Percentiles rank a stretch among this genome's conserved stretches.
phyloP scores from a whole-genome alignment of 1,140 invertebrate genomes.

The Apis dorsata region DNA sequence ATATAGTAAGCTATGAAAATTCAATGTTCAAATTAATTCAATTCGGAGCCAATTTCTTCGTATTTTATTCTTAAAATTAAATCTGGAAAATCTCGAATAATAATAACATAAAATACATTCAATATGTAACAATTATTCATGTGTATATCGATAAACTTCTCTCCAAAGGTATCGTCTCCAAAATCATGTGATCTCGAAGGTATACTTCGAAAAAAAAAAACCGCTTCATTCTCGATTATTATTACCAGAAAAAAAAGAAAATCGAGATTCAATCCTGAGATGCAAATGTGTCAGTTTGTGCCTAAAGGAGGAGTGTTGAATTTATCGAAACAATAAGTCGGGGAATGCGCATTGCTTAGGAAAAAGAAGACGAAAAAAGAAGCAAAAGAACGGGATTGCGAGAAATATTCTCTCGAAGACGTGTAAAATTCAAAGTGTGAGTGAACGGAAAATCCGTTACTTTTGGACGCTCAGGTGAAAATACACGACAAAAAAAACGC shows the following conservation, averaged over 20 bases:
- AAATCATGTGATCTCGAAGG: not conserved
- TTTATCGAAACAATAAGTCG: constrained; percentile 9
- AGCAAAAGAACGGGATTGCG: too few species aligned
- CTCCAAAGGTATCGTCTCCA: not conserved
- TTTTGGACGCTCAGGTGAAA: constrained; percentile 3
- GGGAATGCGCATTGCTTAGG: constrained; percentile 14
- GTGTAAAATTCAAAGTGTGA: not conserved
- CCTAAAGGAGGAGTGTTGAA: constrained; percentile 5
- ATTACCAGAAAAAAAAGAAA: not conserved
- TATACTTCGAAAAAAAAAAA: not conserved
- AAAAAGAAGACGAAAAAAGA: not conserved
- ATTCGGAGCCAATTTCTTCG: not conserved
- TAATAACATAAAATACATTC: not conserved
- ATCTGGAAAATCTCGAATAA: not conserved
- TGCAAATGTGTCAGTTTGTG: constrained; percentile 45
- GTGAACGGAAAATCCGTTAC: not conserved
- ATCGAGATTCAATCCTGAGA: constrained; percentile 27
- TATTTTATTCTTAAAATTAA: not conserved
- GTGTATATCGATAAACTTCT: not conserved
- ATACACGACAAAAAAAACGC: constrained; percentile 21
- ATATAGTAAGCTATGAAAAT: not conserved
- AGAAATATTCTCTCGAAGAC: not conserved
- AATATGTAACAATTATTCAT: not conserved
- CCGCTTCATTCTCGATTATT: not conserved
- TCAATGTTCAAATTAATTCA: not conserved